Conservation (phyloP, 2,888 invertebrate species). For the Eilema caniola region DNA sequence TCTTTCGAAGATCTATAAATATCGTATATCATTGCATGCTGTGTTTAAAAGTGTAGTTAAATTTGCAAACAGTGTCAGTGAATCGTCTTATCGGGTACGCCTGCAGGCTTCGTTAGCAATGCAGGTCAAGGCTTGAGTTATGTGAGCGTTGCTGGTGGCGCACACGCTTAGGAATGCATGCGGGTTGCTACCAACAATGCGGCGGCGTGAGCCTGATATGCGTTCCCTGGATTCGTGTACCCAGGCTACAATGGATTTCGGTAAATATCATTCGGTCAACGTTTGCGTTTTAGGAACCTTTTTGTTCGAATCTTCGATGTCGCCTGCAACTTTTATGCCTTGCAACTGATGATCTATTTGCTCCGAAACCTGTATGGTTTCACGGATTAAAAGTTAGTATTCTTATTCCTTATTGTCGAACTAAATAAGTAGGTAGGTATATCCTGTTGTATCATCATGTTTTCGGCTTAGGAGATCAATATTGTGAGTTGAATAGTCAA, state of each 20-base stretch:
- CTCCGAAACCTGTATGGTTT: too few relatives aligned
- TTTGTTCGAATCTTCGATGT: too few relatives aligned
- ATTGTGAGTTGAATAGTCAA: background rate
- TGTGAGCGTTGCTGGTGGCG: constrained; percentile 63
- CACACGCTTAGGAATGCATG: constrained; percentile 61
- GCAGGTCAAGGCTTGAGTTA: constrained; percentile 77
- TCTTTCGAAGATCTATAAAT: constrained; percentile 5
- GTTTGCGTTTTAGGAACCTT: too few relatives aligned
- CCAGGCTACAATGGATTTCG: constrained; percentile 47
- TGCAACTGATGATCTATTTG: too few relatives aligned
- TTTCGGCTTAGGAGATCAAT: background rate
- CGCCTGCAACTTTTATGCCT: too few relatives aligned
- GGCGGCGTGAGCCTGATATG: constrained; percentile 44
- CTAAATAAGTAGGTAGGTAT: background rate
- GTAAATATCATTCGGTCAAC: constrained; percentile 29
- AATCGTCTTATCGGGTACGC: constrained; percentile 60
- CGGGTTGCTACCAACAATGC: constrained; percentile 51
- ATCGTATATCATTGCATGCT: constrained; percentile 17
- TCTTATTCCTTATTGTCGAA: background rate
- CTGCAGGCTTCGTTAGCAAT: constrained; percentile 72
- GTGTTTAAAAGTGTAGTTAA: constrained; percentile 40
- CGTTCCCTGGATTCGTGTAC: constrained; percentile 43
- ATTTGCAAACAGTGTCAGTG: constrained; percentile 53
- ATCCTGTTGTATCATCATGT: background rate
- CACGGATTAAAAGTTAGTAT: too few relatives aligned